Conservation (phyloP, 2,888 invertebrate genomes). For the Antitype chi region DNA sequence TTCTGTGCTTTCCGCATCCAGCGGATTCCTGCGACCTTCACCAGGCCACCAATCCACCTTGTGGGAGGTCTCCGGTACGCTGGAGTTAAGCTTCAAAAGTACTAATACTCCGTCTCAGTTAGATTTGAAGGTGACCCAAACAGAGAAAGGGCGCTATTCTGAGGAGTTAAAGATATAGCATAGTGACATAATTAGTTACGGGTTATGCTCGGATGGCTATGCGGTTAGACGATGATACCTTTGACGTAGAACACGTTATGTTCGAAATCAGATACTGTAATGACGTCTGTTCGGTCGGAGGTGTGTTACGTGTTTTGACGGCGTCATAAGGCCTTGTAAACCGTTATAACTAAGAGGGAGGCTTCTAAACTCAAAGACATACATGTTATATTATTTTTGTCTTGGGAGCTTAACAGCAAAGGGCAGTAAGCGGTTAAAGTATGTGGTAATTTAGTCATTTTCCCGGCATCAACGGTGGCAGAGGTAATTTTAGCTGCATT, state of each 20-base stretch:
- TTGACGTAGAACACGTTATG: constrained; percentile 24
- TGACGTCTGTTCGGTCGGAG: constrained; percentile 34
- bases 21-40: too few relatives aligned
- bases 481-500: too few relatives aligned
- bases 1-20: too few relatives aligned
- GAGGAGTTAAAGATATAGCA: neutral
- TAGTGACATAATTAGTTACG: constrained; percentile 15
- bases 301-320: constrained; percentile 22
- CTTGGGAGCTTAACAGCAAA: neutral
- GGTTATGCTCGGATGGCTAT: neutral
- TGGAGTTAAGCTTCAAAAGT: neutral
- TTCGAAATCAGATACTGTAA: constrained; percentile 35
- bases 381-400: neutral
- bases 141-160: neutral
- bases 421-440: neutral
- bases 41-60: too few relatives aligned
- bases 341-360: neutral
- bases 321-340: constrained; percentile 8
- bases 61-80: too few relatives aligned
- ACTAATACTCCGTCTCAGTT: neutral
- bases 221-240: constrained; percentile 45
- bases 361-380: neutral
- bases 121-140: neutral
- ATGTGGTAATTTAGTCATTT: too few relatives aligned
- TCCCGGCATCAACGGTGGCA: neutral